phyloP scores from a whole-genome alignment of 2,797 vertebrate genomes.

The Helicolenus hilgendorfi region DNA sequence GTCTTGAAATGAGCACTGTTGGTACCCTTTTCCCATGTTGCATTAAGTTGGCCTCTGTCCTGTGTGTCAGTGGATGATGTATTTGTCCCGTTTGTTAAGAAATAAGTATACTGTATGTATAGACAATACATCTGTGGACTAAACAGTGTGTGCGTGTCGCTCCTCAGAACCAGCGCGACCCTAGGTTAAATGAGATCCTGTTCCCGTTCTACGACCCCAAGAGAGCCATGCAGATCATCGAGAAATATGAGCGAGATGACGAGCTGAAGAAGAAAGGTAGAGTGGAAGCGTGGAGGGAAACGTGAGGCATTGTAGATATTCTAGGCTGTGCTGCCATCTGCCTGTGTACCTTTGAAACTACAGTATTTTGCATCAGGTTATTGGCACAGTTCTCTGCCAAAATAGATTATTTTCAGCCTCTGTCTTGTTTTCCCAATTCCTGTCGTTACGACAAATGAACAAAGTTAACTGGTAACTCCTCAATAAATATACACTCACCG shows the following conservation, averaged over 20 bases:
- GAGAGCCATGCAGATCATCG: slow-evolving; percentile 98
- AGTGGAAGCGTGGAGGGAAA: neutral
- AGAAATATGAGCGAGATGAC: slow-evolving; percentile 96
- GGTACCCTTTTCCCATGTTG: slow-evolving; percentile 12
- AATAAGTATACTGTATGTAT: neutral
- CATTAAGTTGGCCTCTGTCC: slow-evolving; percentile 6
- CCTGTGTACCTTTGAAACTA: slow-evolving; percentile 43
- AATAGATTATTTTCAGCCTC: neutral
- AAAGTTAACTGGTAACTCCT: neutral
- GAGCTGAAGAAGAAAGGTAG: slow-evolving; percentile 96
- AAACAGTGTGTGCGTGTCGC: slow-evolving; percentile 33
- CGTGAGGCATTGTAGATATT: neutral
- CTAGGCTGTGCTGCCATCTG: slow-evolving; percentile 78
- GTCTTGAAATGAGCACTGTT: neutral
- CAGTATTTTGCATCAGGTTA: neutral
- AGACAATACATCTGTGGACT: neutral
- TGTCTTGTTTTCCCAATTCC: neutral
- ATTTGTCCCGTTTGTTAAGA: slow-evolving; percentile 4
- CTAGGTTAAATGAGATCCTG: slow-evolving; percentile 98
- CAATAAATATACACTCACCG: neutral
- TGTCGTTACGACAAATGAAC: neutral
- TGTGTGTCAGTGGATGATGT: slow-evolving; percentile 16
- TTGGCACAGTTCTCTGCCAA: neutral
- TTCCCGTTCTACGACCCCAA: slow-evolving; percentile 98
- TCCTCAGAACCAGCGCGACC: slow-evolving; percentile 96